Evolutionary conservation across 2,113 vertebrate genomes (phyloP).

Genomic region (Bubo bubo): DNA sequence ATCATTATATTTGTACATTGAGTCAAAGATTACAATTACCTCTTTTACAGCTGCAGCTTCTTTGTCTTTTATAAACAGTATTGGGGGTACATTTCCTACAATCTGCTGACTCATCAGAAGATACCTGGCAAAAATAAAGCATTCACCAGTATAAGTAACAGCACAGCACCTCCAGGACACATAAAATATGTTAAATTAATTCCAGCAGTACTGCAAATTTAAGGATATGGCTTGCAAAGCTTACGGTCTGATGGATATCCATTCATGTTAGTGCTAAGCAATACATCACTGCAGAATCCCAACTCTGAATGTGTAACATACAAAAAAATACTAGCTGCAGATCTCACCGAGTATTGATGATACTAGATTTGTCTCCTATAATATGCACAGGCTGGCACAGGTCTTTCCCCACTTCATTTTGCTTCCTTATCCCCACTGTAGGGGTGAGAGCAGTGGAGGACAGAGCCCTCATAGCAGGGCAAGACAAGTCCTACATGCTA

Average conservation of each 20-base stretch:
- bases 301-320: not conserved
- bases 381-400: not conserved
- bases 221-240: not conserved
- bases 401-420: not conserved
- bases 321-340: not conserved
- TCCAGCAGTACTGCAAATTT: not conserved
- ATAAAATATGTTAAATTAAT: not conserved
- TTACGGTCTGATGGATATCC: not conserved
- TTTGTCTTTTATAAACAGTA: slow-evolving; percentile 83
- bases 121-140: slow-evolving; percentile 73
- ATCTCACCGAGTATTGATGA: not conserved
- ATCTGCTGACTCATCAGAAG: slow-evolving; percentile 80
- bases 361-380: not conserved
- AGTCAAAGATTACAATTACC: slow-evolving; percentile 64
- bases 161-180: not conserved
- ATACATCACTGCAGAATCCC: not conserved
- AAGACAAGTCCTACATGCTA: not conserved
- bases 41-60: slow-evolving; percentile 71
- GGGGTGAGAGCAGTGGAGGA: not conserved
- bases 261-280: not conserved
- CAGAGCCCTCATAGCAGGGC: not conserved
- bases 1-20: not conserved
- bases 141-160: not conserved
- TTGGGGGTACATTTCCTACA: slow-evolving; percentile 75
- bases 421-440: not conserved